Percentiles rank a stretch among this genome's conserved stretches.
Evolutionary conservation across 1,140 invertebrate genomes (phyloP).

Genomic region (Psix sp.): DNA sequence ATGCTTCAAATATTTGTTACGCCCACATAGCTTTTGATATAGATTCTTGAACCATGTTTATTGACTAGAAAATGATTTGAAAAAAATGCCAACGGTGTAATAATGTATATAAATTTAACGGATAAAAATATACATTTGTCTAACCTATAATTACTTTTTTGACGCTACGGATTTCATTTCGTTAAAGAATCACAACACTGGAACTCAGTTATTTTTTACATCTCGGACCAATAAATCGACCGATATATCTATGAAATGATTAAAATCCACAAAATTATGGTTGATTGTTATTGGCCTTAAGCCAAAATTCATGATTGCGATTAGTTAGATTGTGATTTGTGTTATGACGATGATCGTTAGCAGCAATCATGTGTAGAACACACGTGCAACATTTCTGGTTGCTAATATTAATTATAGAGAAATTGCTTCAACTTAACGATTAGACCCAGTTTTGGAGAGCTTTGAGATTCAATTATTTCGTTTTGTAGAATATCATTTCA

Average conservation of each 20-base stretch:
- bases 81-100: too few species aligned
- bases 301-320: slow-evolving; percentile 37
- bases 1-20: too few species aligned
- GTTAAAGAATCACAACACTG: too few species aligned
- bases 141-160: too few species aligned
- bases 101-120: too few species aligned
- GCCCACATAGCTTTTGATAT: too few species aligned
- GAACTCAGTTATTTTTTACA: too few species aligned
- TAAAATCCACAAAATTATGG: slow-evolving; percentile 20
- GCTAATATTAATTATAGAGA: slow-evolving; percentile 31
- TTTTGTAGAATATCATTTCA: background rate
- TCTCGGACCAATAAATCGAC: background rate
- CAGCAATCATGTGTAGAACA: slow-evolving; percentile 28
- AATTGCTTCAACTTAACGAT: background rate
- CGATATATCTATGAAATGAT: slow-evolving; percentile 1
- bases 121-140: too few species aligned
- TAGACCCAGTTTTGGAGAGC: background rate
- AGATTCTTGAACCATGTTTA: too few species aligned
- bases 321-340: slow-evolving; percentile 47
- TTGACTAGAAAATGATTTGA: too few species aligned
- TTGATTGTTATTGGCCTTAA: slow-evolving; percentile 15
- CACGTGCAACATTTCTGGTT: slow-evolving; percentile 33
- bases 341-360: slow-evolving; percentile 16
- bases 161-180: too few species aligned
- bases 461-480: background rate